Percentiles rank a stretch among this genome's conserved stretches.
These are phyloP conservation scores for Muricea muricata DNA, from an alignment of 92 coral and sea anemone genomes.

Conservation along the genomic window DNA sequence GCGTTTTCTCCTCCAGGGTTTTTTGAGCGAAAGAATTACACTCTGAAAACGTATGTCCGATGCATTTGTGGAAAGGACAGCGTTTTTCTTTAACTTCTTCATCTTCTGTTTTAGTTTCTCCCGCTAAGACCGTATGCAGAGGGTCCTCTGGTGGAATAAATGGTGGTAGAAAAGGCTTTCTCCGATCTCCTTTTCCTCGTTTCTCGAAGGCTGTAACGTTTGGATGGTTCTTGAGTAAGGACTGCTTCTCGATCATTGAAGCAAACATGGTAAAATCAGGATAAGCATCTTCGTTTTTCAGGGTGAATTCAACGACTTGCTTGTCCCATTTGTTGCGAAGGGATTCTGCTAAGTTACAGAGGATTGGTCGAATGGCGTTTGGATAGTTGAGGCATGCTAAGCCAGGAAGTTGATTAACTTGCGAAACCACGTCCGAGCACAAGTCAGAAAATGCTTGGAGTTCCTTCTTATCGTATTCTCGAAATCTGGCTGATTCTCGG, in stretches of 20 bases:
- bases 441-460: too few species aligned
- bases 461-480: too few species aligned
- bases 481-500: too few species aligned
- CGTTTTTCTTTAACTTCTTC: slow-evolving; percentile 19
- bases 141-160: slow-evolving; percentile 19
- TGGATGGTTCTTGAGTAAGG: neutral
- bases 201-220: neutral
- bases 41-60: slow-evolving; percentile 38
- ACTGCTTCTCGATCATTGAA: neutral
- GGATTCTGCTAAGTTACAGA: neutral
- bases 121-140: slow-evolving; percentile 1
- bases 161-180: neutral
- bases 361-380: slow-evolving; percentile 3
- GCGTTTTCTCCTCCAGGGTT: slow-evolving; percentile 17
- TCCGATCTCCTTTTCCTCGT: neutral
- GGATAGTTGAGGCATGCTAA: slow-evolving; percentile 23
- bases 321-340: slow-evolving; percentile 27
- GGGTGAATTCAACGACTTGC: neutral
- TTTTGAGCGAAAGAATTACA: slow-evolving; percentile 42
- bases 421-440: too few species aligned
- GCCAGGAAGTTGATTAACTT: neutral
- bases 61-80: slow-evolving; percentile 35
- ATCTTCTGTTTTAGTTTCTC: slow-evolving; percentile 5
- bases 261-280: slow-evolving; percentile 14
- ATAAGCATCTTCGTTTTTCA: slow-evolving; percentile 13